phyloP scores from a whole-genome alignment of 2,113 vertebrate genomes.

The Peucedramus taeniatus region DNA sequence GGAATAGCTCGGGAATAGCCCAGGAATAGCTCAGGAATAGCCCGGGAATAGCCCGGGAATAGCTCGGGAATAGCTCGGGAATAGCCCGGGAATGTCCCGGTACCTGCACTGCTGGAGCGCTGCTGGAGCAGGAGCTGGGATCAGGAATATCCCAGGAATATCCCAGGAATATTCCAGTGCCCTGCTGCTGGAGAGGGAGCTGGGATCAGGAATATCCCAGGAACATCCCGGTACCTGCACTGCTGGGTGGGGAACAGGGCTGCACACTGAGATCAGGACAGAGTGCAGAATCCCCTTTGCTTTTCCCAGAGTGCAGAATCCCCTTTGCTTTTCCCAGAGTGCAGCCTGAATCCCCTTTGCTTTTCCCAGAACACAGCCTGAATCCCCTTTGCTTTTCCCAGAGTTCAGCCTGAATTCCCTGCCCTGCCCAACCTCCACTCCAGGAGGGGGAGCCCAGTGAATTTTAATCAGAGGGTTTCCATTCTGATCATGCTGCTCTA shows the following conservation, averaged over 20 bases:
- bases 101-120: too few relatives aligned
- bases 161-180: neutral
- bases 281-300: neutral
- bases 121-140: too few relatives aligned
- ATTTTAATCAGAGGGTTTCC: constrained; percentile 44
- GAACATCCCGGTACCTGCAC: neutral
- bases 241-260: neutral
- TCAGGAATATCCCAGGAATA: neutral
- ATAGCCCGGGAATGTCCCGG: too few relatives aligned
- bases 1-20: neutral
- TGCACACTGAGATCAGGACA: neutral
- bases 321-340: neutral
- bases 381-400: constrained; percentile 16
- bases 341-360: neutral
- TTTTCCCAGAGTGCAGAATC: too few relatives aligned
- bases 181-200: too few relatives aligned
- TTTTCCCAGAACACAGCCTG: neutral
- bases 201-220: neutral
- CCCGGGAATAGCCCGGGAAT: neutral
- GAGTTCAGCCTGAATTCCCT: neutral
- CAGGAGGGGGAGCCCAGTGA: neutral
- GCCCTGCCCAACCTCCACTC: neutral
- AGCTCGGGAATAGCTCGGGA: too few relatives aligned
- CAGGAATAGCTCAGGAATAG: neutral
- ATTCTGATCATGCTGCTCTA: constrained; percentile 12